Evolutionary conservation across 1,140 invertebrate genomes (phyloP), one percentile per base, ranked within the genome.

Genomic region (Eciton burchellii): DNA sequence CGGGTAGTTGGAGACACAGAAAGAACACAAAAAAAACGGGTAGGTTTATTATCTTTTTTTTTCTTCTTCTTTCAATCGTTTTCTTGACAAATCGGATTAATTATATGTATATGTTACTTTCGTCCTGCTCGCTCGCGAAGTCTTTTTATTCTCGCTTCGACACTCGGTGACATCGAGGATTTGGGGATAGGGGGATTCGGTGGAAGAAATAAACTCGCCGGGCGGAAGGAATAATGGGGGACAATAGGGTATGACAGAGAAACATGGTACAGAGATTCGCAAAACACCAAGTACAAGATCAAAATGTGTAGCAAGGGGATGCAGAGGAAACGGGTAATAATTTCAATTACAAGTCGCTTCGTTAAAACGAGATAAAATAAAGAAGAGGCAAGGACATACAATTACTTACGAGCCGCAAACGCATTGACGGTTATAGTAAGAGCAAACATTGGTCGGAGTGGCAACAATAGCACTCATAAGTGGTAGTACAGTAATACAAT

Each of bases 41-140:
- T 76, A 91, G 84, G 84, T 92, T 91, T 90, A 90, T 35, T n/a
- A n/a, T n/a, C n/a, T n/a, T n/a, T 92, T 91, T 89, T 87, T 82
- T 86, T 81, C 74, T 60, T 81, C 57, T 84, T 88, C 45, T 84
- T 82, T 86, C 82, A 72, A 84, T 82, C 62, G 84, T 82, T 84
- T 59, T 87, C 60, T 86, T 87, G 82, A 91, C 87, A 91, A 90
- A 88, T 88, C 71, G 71, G 63, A 85, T 88, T 84, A 86, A 86
- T 84, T 79, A 83, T 84, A 87, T 72, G 82, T 88, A 81, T 82
- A 70, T 83, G 84, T 84, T 35, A 72, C 81, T 85, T 66, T 87
- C 74, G 81, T 76, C 81, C 85, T 81, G 85, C 85, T 87, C 84
- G 85, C 85, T 87, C 70, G 81, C 73, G 63, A 82, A 87, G 68